phyloP scores from a whole-genome alignment of 2,797 vertebrate species.

The Lophius americanus region DNA sequence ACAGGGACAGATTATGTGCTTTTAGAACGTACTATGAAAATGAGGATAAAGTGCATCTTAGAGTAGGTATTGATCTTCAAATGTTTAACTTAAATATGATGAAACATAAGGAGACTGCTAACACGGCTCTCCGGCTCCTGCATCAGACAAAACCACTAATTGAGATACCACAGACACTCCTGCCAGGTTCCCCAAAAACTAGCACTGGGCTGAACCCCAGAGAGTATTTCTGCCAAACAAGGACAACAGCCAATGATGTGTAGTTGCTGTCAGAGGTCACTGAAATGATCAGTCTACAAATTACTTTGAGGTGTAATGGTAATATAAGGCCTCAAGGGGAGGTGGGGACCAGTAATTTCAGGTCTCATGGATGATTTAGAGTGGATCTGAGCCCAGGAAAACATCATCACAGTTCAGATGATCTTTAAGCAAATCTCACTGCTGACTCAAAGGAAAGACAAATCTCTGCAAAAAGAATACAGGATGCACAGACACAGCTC shows the following conservation, averaged over 20 bases:
- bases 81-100: slow-evolving; percentile 21
- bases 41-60: slow-evolving; percentile 23
- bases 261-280: slow-evolving; percentile 67
- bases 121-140: slow-evolving; percentile 43
- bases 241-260: slow-evolving; percentile 60
- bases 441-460: slow-evolving; percentile 77
- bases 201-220: slow-evolving; percentile 45
- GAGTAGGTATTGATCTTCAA: slow-evolving; percentile 31
- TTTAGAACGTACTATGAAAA: slow-evolving; percentile 9
- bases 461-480: slow-evolving; percentile 74
- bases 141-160: slow-evolving; percentile 73
- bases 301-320: slow-evolving; percentile 70
- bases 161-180: slow-evolving; percentile 46
- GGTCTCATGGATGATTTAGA: slow-evolving; percentile 60
- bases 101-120: slow-evolving; percentile 41
- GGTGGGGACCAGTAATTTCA: slow-evolving; percentile 36
- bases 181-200: slow-evolving; percentile 47
- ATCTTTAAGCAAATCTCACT: slow-evolving; percentile 67
- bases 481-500: slow-evolving; percentile 64
- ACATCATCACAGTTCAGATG: slow-evolving; percentile 70
- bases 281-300: slow-evolving; percentile 74
- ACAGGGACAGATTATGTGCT: slow-evolving; percentile 13
- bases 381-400: slow-evolving; percentile 67
- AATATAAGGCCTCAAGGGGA: slow-evolving; percentile 48
- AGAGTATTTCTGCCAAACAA: slow-evolving; percentile 49